phyloP scores from a whole-genome alignment of 2,888 invertebrate species.

The Heliconius ismenius region DNA sequence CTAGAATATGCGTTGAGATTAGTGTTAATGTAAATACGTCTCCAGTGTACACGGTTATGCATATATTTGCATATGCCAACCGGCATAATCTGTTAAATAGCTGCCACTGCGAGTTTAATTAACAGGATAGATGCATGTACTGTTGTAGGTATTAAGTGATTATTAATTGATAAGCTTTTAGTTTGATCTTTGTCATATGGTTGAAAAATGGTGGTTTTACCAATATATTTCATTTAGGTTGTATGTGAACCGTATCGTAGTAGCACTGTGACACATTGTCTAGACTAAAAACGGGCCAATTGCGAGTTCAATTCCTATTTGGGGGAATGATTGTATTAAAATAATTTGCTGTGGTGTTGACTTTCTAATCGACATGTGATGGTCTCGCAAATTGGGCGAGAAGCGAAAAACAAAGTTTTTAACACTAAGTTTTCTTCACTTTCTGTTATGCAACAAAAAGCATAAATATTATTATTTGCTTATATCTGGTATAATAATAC shows the following conservation, averaged over 20 bases:
- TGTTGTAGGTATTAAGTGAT: neutral
- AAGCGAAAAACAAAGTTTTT: too few relatives aligned
- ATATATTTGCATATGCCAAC: slow-evolving; percentile 25
- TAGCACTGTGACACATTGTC: neutral
- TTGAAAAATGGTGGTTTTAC: neutral
- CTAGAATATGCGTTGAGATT: slow-evolving; percentile 8
- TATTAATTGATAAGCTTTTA: slow-evolving; percentile 1
- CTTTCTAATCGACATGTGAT: neutral
- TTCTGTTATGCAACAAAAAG: too few relatives aligned
- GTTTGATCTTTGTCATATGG: neutral
- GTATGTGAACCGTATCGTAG: too few relatives aligned
- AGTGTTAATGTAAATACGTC: slow-evolving; percentile 22
- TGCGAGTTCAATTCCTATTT: neutral
- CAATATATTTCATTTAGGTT: neutral
- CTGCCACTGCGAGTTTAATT: slow-evolving; percentile 10
- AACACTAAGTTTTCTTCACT: too few relatives aligned
- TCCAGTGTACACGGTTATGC: slow-evolving; percentile 18
- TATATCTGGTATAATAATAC: too few relatives aligned
- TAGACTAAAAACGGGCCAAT: neutral
- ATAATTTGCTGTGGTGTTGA: neutral
- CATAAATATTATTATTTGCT: too few relatives aligned
- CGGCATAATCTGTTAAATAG: slow-evolving; percentile 24
- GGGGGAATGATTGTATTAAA: neutral
- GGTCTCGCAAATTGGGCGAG: too few relatives aligned
- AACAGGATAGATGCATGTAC: slow-evolving; percentile 7